These are phyloP conservation scores for Caranx ignobilis DNA, from an alignment of 2,113 vertebrate species.

Conservation along the genomic window DNA sequence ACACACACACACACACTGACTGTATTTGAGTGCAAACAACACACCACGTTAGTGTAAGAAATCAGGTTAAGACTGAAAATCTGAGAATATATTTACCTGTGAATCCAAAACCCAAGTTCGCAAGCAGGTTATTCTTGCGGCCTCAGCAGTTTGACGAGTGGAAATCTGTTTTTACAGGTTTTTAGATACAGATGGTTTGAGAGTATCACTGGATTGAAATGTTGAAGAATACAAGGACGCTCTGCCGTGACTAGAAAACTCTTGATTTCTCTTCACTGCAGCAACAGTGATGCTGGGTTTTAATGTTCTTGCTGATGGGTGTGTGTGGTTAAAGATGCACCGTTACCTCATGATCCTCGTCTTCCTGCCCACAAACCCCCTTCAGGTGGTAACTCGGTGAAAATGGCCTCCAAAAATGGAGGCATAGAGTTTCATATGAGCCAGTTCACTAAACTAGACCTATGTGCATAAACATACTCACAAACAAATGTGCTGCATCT, in stretches of 20 bases:
- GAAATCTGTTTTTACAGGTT: background rate
- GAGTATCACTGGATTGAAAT: background rate
- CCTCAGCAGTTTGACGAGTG: background rate
- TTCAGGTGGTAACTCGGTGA: constrained; percentile 58
- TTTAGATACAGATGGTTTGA: background rate
- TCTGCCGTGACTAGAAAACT: background rate
- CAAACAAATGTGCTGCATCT: constrained; percentile 25
- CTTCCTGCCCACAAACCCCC: constrained; percentile 19
- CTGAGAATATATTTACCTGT: background rate
- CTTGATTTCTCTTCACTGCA: background rate
- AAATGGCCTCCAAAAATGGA: constrained; percentile 66
- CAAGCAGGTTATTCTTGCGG: background rate
- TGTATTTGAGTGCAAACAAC: constrained; percentile 16
- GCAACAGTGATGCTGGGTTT: background rate
- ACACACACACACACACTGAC: background rate
- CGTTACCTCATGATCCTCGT: constrained; percentile 26
- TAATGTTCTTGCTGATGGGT: background rate
- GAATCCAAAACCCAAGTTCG: constrained; percentile 16
- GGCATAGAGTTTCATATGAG: constrained; percentile 57
- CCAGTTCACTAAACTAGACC: constrained; percentile 57
- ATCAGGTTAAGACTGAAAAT: constrained; percentile 7
- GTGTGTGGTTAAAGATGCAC: constrained; percentile 24
- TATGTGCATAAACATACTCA: constrained; percentile 15
- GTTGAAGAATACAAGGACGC: background rate
- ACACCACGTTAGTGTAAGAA: constrained; percentile 38